These are phyloP conservation scores for Chymomyza amoena DNA, from an alignment of 2,888 invertebrate genomes.

Conservation along the genomic window DNA sequence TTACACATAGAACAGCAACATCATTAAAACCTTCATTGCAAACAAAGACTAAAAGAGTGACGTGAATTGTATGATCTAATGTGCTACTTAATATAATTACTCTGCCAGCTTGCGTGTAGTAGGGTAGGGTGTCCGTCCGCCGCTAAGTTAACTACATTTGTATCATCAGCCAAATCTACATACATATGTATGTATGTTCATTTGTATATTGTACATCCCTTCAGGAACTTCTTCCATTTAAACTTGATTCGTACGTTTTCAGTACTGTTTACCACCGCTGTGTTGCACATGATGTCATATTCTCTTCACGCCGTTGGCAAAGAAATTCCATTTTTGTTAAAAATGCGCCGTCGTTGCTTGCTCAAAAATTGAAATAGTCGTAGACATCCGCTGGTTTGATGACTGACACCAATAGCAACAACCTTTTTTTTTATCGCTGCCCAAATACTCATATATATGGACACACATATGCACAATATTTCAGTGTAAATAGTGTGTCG, in stretches of 20 bases:
- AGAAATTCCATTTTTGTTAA: not conserved
- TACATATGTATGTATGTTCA: no score
- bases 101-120: no score
- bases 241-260: not conserved
- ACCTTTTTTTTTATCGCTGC: not conserved
- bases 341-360: not conserved
- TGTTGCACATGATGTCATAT: not conserved
- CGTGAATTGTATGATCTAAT: not conserved
- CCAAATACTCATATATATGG: conserved; percentile 36
- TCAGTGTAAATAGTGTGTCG: conserved; percentile 36
- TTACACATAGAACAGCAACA: not conserved
- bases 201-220: not conserved
- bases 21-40: not conserved
- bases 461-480: conserved; percentile 40
- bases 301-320: not conserved
- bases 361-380: conserved; percentile 41
- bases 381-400: conserved; percentile 36
- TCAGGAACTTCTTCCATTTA: not conserved
- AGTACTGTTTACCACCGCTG: not conserved
- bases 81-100: not conserved
- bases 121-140: no score
- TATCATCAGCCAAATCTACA: not conserved
- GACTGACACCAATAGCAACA: not conserved
- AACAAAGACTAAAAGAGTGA: not conserved
- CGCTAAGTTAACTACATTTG: not conserved